Conservation (phyloP, 2,888 invertebrate genomes). For the Amphimallon solstitiale region DNA sequence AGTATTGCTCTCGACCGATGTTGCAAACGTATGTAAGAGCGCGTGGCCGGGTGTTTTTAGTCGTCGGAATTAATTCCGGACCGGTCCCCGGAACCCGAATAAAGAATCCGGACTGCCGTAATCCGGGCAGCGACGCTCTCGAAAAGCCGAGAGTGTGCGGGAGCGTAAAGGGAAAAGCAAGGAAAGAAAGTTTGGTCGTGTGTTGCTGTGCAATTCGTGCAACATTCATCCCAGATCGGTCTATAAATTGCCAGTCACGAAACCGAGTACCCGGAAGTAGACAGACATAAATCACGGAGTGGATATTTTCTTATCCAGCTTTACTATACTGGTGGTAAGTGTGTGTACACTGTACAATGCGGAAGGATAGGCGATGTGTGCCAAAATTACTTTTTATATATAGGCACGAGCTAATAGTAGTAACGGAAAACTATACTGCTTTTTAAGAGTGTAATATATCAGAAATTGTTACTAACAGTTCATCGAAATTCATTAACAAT, state of each 20-base stretch:
- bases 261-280: constrained; percentile 47
- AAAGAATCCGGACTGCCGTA: constrained; percentile 49
- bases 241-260: constrained; percentile 49
- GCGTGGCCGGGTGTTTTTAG: constrained; percentile 44
- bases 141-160: neutral
- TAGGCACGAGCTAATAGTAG: too few species aligned
- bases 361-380: too few species aligned
- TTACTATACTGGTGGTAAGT: neutral
- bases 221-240: neutral
- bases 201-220: constrained; percentile 4
- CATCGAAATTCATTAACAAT: too few species aligned
- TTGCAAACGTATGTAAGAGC: neutral
- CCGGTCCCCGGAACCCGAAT: constrained; percentile 47
- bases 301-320: neutral
- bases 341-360: neutral
- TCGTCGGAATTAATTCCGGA: constrained; percentile 50
- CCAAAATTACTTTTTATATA: too few species aligned
- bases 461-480: too few species aligned
- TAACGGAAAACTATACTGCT: too few species aligned
- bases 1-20: too few species aligned
- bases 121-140: constrained; percentile 39
- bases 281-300: constrained; percentile 46
- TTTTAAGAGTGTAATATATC: too few species aligned
- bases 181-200: neutral
- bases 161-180: neutral